phyloP scores from a whole-genome alignment of 53 echinoderm and acorn worm species.

The Patiria pectinifera region DNA sequence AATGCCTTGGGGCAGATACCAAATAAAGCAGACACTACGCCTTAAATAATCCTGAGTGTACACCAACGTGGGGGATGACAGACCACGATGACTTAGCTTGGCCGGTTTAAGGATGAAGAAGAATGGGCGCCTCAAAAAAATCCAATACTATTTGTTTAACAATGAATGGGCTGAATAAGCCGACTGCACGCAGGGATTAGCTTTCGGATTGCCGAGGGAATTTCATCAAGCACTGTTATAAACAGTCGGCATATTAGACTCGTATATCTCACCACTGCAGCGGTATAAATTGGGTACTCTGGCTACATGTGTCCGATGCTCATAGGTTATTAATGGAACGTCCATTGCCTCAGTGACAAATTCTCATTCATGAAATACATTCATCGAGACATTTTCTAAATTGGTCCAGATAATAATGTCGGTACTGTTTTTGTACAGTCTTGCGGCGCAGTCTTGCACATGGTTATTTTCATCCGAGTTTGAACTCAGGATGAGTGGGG shows the following conservation, averaged over 20 bases:
- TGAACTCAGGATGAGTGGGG: too few relatives aligned
- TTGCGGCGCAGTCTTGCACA: too few relatives aligned
- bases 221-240: background rate
- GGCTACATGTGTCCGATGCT: too few relatives aligned
- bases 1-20: background rate
- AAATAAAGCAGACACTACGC: background rate
- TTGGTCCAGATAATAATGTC: too few relatives aligned
- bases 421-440: too few relatives aligned
- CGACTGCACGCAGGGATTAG: background rate
- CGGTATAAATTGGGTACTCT: too few relatives aligned
- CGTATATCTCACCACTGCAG: background rate
- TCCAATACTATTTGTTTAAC: constrained; percentile 26
- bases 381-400: too few relatives aligned
- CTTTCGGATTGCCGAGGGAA: background rate
- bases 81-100: background rate
- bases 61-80: background rate
- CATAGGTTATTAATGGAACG: too few relatives aligned
- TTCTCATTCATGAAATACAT: too few relatives aligned
- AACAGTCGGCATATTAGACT: background rate
- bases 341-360: too few relatives aligned
- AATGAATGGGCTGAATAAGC: constrained; percentile 7
- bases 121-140: background rate
- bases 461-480: too few relatives aligned
- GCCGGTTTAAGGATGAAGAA: background rate
- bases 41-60: background rate